Evolutionary conservation across 2,888 invertebrate genomes (phyloP).

Genomic region (Drosophila austrosaltans): DNA sequence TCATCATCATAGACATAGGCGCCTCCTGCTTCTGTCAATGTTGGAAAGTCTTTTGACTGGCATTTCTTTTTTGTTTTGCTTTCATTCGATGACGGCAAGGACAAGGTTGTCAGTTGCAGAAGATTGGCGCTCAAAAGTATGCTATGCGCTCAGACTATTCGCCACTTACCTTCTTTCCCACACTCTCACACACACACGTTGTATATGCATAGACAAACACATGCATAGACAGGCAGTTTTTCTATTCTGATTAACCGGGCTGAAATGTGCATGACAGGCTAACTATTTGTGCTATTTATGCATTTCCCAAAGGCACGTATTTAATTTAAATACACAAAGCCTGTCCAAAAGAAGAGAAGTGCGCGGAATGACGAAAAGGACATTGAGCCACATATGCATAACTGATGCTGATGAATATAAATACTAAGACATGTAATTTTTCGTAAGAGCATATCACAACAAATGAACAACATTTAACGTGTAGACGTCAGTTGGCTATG

Average conservation of each 20-base stretch:
- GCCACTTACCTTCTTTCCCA: neutral
- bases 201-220: neutral
- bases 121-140: constrained; percentile 16
- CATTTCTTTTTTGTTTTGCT: constrained; percentile 12
- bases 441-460: too few relatives aligned
- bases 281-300: constrained; percentile 48
- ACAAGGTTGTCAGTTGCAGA: constrained; percentile 15
- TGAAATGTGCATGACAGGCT: constrained; percentile 38
- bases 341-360: neutral
- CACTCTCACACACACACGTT: neutral
- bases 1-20: neutral
- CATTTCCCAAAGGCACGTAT: constrained; percentile 57
- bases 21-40: constrained; percentile 4
- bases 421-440: neutral
- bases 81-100: constrained; percentile 5
- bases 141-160: neutral
- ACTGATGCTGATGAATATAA: neutral
- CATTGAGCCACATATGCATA: neutral
- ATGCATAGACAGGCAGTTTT: neutral
- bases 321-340: constrained; percentile 55
- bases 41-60: constrained; percentile 4
- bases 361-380: neutral
- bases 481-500: too few relatives aligned
- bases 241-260: constrained; percentile 35
- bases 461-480: too few relatives aligned